Evolutionary conservation across 2,113 vertebrate species (phyloP).

Genomic region (Vulpes vulpes): DNA sequence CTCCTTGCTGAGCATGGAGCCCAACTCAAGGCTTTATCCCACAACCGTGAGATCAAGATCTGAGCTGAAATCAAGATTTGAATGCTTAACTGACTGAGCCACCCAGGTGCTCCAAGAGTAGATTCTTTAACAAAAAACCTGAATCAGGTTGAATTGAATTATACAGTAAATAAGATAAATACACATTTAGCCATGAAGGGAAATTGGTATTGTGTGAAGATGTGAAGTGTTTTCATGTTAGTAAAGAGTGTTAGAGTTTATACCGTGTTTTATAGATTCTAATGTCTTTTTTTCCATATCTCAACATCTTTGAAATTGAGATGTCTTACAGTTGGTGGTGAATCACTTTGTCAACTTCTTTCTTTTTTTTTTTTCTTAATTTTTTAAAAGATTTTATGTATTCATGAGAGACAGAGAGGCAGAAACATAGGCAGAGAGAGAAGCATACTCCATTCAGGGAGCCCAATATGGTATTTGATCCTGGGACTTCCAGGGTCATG

Average conservation of each 20-base stretch:
- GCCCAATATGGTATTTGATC: too few relatives aligned
- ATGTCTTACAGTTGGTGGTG: constrained; percentile 49
- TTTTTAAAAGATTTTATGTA: too few relatives aligned
- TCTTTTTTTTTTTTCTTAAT: background rate
- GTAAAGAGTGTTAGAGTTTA: constrained; percentile 64
- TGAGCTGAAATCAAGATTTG: background rate
- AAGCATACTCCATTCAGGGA: too few relatives aligned
- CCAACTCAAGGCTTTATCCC: background rate
- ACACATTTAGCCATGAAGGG: constrained; percentile 46
- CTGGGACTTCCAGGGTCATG: too few relatives aligned
- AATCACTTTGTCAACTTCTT: constrained; percentile 51
- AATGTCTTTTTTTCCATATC: background rate
- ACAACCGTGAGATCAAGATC: background rate
- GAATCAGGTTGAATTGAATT: constrained; percentile 54
- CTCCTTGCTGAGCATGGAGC: background rate
- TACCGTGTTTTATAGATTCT: constrained; percentile 56
- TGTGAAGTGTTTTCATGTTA: constrained; percentile 47
- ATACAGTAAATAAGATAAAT: constrained; percentile 9
- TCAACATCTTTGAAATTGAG: constrained; percentile 66
- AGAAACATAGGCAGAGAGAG: too few relatives aligned
- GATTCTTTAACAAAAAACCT: constrained; percentile 47
- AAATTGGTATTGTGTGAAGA: constrained; percentile 58
- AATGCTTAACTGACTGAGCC: background rate
- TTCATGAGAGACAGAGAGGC: too few relatives aligned
- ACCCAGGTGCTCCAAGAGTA: background rate